Evolutionary conservation across 1,140 invertebrate species (phyloP).

Genomic region (Brachionus calyciflorus): DNA sequence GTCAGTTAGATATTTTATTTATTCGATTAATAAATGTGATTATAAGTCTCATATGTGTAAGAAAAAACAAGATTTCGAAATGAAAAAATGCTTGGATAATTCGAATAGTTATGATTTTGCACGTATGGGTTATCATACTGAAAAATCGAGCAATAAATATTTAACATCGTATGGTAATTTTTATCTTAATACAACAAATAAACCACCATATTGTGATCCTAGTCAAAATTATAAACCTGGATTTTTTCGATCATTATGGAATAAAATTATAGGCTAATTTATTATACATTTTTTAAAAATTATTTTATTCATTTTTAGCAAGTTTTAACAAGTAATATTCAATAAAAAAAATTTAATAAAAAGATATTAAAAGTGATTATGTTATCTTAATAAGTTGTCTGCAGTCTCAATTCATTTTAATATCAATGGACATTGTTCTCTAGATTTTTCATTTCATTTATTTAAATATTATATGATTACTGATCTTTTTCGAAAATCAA

Average conservation of each 20-base stretch:
- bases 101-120: background rate
- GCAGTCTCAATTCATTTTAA: no score
- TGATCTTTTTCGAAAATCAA: no score
- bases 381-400: no score
- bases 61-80: background rate
- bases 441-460: no score
- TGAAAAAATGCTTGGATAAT: background rate
- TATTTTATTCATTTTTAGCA: background rate
- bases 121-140: constrained; percentile 37
- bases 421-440: no score
- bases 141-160: constrained; percentile 3
- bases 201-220: constrained; percentile 31
- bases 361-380: no score
- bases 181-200: background rate
- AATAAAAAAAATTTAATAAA: background rate
- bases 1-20: constrained; percentile 38
- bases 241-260: background rate
- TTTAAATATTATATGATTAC: no score
- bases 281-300: background rate
- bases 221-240: constrained; percentile 10
- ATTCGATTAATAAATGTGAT: constrained; percentile 40
- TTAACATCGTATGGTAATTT: constrained; percentile 28
- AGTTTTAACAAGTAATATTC: background rate
- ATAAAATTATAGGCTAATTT: constrained; percentile 18
- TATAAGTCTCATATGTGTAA: constrained; percentile 7